Evolutionary conservation across 2,888 invertebrate genomes (phyloP).

Genomic region (Cylloceria caligata): DNA sequence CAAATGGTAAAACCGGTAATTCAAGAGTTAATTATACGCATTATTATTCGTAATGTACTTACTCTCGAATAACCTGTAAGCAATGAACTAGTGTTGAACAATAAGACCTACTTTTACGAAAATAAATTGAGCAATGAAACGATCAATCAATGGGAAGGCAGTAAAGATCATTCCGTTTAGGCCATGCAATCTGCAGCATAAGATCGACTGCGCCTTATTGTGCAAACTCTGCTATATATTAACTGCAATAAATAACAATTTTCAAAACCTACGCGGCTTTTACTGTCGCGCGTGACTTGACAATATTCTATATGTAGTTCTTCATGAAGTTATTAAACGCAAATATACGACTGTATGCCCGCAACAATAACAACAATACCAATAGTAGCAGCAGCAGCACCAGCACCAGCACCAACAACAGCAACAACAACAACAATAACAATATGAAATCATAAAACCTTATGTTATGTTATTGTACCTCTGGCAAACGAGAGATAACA

Average conservation of each 20-base stretch:
- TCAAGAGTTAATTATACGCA: not conserved
- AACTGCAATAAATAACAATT: conserved; percentile 64
- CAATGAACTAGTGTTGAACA: conserved; percentile 16
- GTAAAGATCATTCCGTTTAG: conserved; percentile 50
- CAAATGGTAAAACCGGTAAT: too few species aligned
- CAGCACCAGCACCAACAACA: conserved; percentile 20
- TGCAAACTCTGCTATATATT: conserved; percentile 49
- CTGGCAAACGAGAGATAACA: conserved; percentile 45
- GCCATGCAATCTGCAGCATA: conserved; percentile 27
- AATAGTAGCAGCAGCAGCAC: too few species aligned
- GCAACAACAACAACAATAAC: conserved; percentile 9
- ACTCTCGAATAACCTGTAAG: not conserved
- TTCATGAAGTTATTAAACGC: too few species aligned
- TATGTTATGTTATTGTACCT: conserved; percentile 23
- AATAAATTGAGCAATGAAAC: conserved; percentile 44
- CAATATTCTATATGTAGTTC: not conserved
- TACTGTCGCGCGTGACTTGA: conserved; percentile 32
- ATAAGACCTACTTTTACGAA: conserved; percentile 6
- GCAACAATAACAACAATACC: conserved; percentile 20
- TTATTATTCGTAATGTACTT: conserved; percentile 10
- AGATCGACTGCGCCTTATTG: conserved; percentile 32
- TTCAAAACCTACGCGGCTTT: conserved; percentile 62
- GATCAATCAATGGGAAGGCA: conserved; percentile 54
- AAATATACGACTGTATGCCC: too few species aligned
- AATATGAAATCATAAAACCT: not conserved